These are phyloP conservation scores for Protomyctophum bolini DNA, from an alignment of 2,113 vertebrate species.

Conservation along the genomic window DNA sequence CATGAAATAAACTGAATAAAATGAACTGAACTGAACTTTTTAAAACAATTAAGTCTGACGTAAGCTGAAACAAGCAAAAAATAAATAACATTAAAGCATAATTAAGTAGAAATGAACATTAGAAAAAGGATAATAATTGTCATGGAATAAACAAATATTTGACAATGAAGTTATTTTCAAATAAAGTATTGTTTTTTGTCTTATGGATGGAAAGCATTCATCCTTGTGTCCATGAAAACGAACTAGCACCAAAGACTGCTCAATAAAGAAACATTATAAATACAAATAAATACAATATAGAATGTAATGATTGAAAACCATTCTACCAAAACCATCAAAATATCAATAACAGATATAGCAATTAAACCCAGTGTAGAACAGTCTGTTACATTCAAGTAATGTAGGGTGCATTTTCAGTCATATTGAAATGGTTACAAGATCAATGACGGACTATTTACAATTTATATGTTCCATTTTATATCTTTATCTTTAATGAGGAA, in stretches of 20 bases:
- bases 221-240: slow-evolving; percentile 10
- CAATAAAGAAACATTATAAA: slow-evolving; percentile 26
- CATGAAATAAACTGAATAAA: not conserved
- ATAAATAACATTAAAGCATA: too few relatives aligned
- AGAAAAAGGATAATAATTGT: not conserved
- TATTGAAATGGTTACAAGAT: slow-evolving; percentile 5
- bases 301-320: slow-evolving; percentile 29
- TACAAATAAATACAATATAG: slow-evolving; percentile 21
- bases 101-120: not conserved
- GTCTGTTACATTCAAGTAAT: slow-evolving; percentile 41
- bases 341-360: slow-evolving; percentile 27
- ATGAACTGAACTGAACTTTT: too few relatives aligned
- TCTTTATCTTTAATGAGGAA: slow-evolving; percentile 12
- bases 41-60: not conserved
- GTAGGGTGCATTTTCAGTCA: not conserved
- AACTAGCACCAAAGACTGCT: slow-evolving; percentile 36
- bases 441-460: slow-evolving; percentile 17
- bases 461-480: slow-evolving; percentile 20
- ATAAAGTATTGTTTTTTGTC: not conserved
- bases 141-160: not conserved
- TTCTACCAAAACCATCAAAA: slow-evolving; percentile 27
- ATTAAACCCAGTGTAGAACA: slow-evolving; percentile 44
- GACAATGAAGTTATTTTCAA: not conserved
- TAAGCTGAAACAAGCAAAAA: too few relatives aligned
- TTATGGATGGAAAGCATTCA: slow-evolving; percentile 3